phyloP scores from a whole-genome alignment of 2,113 vertebrate species.

The Collichthys lucidus region DNA sequence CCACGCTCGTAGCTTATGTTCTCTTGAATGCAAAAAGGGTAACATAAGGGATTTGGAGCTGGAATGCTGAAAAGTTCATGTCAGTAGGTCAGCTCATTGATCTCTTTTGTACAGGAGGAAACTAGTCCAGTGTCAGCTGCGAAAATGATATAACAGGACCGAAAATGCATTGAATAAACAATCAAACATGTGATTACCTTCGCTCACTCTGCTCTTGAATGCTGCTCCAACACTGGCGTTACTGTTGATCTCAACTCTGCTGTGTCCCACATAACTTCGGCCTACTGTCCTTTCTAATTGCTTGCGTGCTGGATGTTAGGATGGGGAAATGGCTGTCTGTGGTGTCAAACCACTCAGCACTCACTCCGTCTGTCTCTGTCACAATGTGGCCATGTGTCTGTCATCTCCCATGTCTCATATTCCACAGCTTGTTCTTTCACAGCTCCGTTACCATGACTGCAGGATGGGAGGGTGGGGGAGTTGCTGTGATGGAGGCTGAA shows the following conservation, averaged over 20 bases:
- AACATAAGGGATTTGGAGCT: conserved; percentile 1
- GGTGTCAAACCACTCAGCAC: conserved; percentile 71
- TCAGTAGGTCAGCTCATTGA: conserved; percentile 37
- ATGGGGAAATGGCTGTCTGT: conserved; percentile 67
- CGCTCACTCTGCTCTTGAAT: background rate
- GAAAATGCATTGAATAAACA: conserved; percentile 23
- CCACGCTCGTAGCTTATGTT: conserved; percentile 21
- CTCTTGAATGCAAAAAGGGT: conserved; percentile 29
- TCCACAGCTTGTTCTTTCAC: conserved; percentile 78
- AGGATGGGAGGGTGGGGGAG: conserved; percentile 59
- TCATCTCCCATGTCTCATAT: conserved; percentile 71
- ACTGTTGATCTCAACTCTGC: conserved; percentile 32
- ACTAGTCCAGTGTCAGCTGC: background rate
- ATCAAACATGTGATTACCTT: conserved; percentile 12
- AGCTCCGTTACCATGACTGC: conserved; percentile 83
- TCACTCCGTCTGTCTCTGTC: conserved; percentile 76
- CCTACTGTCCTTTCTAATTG: conserved; percentile 62
- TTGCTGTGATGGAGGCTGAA: conserved; percentile 58
- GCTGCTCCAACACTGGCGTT: conserved; percentile 13
- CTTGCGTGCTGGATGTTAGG: conserved; percentile 54
- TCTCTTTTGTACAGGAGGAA: conserved; percentile 34
- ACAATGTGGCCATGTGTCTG: conserved; percentile 81
- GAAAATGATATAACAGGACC: conserved; percentile 18
- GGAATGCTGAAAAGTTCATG: conserved; percentile 25
- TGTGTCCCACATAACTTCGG: conserved; percentile 62